Conservation (phyloP, 2,113 vertebrate genomes). For the Odobenus rosmarus region DNA sequence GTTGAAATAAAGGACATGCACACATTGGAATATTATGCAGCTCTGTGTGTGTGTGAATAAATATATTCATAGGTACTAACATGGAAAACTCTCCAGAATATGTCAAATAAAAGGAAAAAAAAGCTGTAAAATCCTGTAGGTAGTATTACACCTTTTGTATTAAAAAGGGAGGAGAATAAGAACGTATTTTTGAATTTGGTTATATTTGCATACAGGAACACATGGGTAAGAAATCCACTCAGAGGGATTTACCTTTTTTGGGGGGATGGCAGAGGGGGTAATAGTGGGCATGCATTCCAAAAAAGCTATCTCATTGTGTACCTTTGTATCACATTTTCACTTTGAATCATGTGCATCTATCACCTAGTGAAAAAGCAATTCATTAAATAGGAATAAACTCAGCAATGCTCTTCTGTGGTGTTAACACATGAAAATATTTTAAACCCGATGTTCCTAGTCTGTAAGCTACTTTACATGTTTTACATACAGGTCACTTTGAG, state of each 20-base stretch:
- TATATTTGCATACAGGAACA: background rate
- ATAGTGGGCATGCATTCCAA: background rate
- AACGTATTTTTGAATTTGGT: constrained; percentile 16
- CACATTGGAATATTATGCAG: background rate
- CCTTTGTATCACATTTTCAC: background rate
- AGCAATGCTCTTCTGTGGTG: background rate
- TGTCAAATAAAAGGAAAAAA: background rate
- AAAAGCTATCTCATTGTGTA: background rate
- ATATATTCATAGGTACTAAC: background rate
- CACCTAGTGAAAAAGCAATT: background rate
- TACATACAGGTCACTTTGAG: background rate
- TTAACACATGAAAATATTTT: background rate
- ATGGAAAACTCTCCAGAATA: background rate
- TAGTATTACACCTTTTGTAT: background rate
- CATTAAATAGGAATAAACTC: background rate
- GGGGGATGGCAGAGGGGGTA: background rate
- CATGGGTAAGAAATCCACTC: background rate
- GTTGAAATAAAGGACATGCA: background rate
- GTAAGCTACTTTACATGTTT: background rate
- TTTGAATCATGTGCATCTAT: background rate
- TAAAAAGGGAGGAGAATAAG: background rate
- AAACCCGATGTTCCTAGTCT: background rate
- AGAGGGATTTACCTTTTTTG: background rate
- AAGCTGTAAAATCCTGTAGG: background rate
- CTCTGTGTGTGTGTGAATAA: background rate